Evolutionary conservation across 2,888 invertebrate genomes (phyloP).

Genomic region (Platynereis dumerilii): DNA sequence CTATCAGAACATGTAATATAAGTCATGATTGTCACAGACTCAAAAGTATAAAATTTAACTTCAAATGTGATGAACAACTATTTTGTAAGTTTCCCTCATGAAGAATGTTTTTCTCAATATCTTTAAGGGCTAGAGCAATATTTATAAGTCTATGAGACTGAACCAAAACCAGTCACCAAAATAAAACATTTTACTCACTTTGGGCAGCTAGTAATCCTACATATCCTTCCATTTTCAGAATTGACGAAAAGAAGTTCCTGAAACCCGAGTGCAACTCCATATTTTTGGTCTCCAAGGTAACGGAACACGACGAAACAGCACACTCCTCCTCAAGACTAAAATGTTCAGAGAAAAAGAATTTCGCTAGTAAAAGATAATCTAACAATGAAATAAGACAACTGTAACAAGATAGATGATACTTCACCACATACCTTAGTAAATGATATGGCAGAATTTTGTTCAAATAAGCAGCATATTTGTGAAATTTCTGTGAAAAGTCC

Average conservation of each 20-base stretch:
- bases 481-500: slow-evolving; percentile 52
- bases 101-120: no score
- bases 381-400: no score
- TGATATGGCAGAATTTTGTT: slow-evolving; percentile 63
- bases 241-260: slow-evolving; percentile 46
- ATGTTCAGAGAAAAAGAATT: slow-evolving; percentile 2
- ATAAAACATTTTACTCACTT: slow-evolving; percentile 43
- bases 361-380: no score
- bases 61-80: no score
- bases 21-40: no score
- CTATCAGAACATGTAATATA: no score
- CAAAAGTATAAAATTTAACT: no score
- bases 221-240: slow-evolving; percentile 54
- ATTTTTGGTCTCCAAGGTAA: slow-evolving; percentile 56
- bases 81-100: no score
- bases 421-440: slow-evolving; percentile 54
- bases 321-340: slow-evolving; percentile 61
- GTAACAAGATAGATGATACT: no score
- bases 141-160: neutral
- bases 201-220: slow-evolving; percentile 51
- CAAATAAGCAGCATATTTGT: slow-evolving; percentile 57
- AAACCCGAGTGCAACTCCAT: slow-evolving; percentile 53
- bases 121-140: neutral
- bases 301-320: slow-evolving; percentile 56
- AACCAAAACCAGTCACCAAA: neutral